These are phyloP conservation scores for Ciconia stormi DNA, from an alignment of 2,113 vertebrate genomes.

Conservation along the genomic window DNA sequence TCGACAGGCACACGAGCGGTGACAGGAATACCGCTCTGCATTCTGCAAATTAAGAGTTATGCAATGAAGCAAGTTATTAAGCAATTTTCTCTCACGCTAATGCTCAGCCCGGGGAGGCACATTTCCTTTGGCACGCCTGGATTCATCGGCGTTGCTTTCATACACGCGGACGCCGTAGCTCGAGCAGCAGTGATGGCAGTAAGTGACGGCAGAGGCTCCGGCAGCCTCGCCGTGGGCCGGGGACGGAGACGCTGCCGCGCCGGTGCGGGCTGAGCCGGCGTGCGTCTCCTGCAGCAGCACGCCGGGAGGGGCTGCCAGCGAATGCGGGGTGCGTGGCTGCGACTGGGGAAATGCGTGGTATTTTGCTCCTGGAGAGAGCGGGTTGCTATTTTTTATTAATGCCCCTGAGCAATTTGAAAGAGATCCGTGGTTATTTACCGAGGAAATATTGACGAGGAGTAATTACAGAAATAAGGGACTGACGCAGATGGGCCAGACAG, in stretches of 20 bases:
- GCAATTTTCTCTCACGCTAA: conserved; percentile 13
- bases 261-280: not conserved
- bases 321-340: fast-evolving
- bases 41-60: conserved; percentile 36
- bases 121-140: conserved; percentile 24
- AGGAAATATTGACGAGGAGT: not conserved
- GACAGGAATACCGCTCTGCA: not conserved
- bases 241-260: not conserved
- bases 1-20: not conserved
- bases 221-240: not conserved
- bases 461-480: not conserved
- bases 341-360: fast-evolving
- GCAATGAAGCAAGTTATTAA: conserved; percentile 9
- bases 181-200: conserved; percentile 1
- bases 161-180: not conserved
- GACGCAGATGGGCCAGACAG: not conserved
- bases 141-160: not conserved
- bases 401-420: not conserved
- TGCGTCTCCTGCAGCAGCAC: not conserved
- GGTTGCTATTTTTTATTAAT: too few species aligned
- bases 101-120: not conserved
- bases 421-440: not conserved
- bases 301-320: not conserved
- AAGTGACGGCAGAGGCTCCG: not conserved
- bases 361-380: not conserved